phyloP scores from a whole-genome alignment of 2,888 invertebrate species.

The Magallana nippona region DNA sequence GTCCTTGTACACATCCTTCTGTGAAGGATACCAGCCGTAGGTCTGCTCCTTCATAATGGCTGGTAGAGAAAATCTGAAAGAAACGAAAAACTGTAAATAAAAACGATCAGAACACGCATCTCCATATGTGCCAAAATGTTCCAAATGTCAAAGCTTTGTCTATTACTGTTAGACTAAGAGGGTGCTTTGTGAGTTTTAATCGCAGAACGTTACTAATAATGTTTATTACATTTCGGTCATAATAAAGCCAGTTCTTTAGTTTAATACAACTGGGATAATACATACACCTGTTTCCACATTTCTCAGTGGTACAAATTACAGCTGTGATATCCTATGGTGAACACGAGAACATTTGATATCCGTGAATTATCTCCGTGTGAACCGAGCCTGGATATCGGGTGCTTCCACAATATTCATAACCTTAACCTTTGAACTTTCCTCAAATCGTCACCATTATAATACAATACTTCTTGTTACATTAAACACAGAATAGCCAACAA shows the following conservation, averaged over 20 bases:
- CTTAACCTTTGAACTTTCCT: background rate
- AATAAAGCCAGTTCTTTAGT: no score
- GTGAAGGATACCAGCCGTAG: slow-evolving; percentile 77
- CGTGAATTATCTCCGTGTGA: background rate
- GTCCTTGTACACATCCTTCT: slow-evolving; percentile 70
- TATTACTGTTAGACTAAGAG: no score
- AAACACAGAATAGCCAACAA: background rate
- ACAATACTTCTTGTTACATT: background rate
- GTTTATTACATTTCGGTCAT: no score
- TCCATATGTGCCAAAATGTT: no score
- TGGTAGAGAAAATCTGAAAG: slow-evolving; percentile 40
- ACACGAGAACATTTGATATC: background rate
- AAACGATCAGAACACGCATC: background rate
- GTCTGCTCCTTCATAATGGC: slow-evolving; percentile 69
- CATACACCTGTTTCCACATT: no score
- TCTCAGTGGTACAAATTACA: no score
- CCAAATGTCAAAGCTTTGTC: no score
- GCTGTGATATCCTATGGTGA: no score
- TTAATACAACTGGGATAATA: no score
- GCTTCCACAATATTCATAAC: background rate
- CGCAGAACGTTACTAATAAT: no score
- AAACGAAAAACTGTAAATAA: background rate
- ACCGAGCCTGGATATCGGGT: background rate
- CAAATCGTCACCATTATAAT: background rate
- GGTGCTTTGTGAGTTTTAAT: no score